A percentile compares a stretch with the other conserved stretches of the same genome.
phyloP scores from a whole-genome alignment of 2,113 vertebrate genomes.

The Riparia riparia region DNA sequence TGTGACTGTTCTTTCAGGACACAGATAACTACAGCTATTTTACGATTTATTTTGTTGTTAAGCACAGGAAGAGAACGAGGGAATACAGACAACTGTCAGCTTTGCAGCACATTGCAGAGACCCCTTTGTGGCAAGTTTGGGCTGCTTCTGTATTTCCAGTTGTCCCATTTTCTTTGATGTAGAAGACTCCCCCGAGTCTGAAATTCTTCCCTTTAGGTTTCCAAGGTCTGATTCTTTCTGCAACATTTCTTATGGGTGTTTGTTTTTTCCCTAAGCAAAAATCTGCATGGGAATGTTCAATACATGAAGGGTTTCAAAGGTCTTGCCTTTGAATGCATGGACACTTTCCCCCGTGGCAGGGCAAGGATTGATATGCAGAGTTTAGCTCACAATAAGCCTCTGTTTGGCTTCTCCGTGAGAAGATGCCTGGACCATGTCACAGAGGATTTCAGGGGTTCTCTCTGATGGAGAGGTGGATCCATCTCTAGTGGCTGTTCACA shows the following conservation, averaged over 20 bases:
- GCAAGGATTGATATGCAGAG: background rate
- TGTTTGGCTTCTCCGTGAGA: accelerated
- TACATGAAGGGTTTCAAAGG: background rate
- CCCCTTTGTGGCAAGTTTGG: background rate
- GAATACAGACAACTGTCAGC: background rate
- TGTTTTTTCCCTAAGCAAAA: background rate
- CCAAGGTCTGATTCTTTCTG: background rate
- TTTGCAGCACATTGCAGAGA: background rate
- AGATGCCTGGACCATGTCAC: accelerated
- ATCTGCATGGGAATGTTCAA: background rate
- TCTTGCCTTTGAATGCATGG: background rate
- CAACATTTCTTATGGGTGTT: background rate
- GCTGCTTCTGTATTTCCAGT: background rate
- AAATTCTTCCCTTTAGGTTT: background rate
- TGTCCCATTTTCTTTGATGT: background rate
- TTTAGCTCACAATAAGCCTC: background rate
- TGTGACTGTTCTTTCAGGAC: background rate
- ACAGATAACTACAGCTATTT: background rate
- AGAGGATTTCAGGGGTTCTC: background rate
- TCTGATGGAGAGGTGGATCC: background rate
- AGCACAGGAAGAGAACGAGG: background rate
- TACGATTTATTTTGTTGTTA: background rate
- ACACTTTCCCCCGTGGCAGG: background rate
- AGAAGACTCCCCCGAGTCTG: background rate
- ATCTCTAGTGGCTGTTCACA: background rate